Evolutionary conservation across 2,797 vertebrate genomes (phyloP).

Genomic region (Silurus lanzhouensis): DNA sequence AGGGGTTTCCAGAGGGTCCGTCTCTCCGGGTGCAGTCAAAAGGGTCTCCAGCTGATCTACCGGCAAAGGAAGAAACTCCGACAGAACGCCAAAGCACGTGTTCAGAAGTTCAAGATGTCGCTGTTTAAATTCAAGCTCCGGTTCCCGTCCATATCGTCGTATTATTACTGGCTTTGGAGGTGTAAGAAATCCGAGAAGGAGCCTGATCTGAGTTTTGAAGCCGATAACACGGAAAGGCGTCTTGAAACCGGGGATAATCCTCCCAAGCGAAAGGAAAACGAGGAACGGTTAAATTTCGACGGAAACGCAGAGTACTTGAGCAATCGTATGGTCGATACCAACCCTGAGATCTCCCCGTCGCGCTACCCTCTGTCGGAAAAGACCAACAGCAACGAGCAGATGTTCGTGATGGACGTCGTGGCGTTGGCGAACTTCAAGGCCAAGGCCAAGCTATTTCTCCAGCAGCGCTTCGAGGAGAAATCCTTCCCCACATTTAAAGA

Average conservation of each 20-base stretch:
- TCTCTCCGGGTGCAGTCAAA: constrained; percentile 64
- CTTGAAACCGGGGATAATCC: neutral
- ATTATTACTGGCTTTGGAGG: constrained; percentile 90
- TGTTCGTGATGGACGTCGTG: constrained; percentile 87
- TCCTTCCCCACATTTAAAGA: constrained; percentile 95
- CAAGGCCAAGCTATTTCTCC: constrained; percentile 93
- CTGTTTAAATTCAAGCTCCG: constrained; percentile 87
- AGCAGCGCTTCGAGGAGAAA: constrained; percentile 91
- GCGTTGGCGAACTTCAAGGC: constrained; percentile 91
- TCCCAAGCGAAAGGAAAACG: constrained; percentile 27
- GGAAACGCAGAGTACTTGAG: constrained; percentile 44
- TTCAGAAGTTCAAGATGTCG: constrained; percentile 78
- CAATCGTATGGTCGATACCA: constrained; percentile 36
- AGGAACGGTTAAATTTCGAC: constrained; percentile 46
- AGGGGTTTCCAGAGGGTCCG: constrained; percentile 49
- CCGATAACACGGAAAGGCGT: constrained; percentile 23
- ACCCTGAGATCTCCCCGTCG: constrained; percentile 50
- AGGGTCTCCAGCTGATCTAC: constrained; percentile 69
- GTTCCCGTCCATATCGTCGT: constrained; percentile 83
- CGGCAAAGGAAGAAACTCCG: constrained; percentile 82
- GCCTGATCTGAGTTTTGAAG: constrained; percentile 25
- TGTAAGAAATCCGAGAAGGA: constrained; percentile 57
- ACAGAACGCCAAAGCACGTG: constrained; percentile 77
- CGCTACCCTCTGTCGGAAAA: constrained; percentile 60
- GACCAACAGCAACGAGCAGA: constrained; percentile 69